Conservation (phyloP, 2,888 invertebrate genomes). For the Acanthosepion lycidas region DNA sequence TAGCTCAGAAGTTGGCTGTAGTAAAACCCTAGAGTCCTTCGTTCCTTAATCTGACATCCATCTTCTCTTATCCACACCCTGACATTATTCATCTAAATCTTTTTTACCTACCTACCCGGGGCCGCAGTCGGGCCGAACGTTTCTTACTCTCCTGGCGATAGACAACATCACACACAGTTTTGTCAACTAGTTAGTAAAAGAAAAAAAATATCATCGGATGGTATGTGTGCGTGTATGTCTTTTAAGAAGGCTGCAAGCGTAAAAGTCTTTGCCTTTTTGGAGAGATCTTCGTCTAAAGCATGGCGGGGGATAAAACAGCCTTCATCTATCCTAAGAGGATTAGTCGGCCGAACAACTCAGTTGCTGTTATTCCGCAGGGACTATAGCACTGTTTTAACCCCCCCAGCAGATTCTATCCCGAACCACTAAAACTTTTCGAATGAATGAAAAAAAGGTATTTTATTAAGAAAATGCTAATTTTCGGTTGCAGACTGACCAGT, state of each 20-base stretch:
- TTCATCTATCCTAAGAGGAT: conserved; percentile 67
- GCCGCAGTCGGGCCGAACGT: conserved; percentile 40
- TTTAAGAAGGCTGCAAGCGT: not conserved
- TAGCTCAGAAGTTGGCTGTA: conserved; percentile 35
- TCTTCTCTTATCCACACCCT: conserved; percentile 2
- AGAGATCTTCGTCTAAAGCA: conserved; percentile 42
- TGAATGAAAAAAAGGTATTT: not conserved
- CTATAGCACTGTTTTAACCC: conserved; percentile 45
- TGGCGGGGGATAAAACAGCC: conserved; percentile 47
- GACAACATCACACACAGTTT: conserved; percentile 37
- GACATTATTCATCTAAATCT: conserved; percentile 36
- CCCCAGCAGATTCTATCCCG: conserved; percentile 34
- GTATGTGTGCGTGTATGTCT: not conserved
- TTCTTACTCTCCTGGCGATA: not conserved
- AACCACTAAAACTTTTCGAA: not conserved
- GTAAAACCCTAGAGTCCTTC: not conserved
- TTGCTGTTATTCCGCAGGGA: conserved; percentile 48
- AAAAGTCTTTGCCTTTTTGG: conserved; percentile 35
- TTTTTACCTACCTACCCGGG: conserved; percentile 44
- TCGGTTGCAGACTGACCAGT: not conserved
- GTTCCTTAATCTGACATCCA: conserved; percentile 42
- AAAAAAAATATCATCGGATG: not conserved
- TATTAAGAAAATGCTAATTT: not conserved
- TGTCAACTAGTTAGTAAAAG: conserved; percentile 3
- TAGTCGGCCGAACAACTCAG: conserved; percentile 58